phyloP scores from a whole-genome alignment of 2,888 invertebrate species.

The Xestia c-nigrum region DNA sequence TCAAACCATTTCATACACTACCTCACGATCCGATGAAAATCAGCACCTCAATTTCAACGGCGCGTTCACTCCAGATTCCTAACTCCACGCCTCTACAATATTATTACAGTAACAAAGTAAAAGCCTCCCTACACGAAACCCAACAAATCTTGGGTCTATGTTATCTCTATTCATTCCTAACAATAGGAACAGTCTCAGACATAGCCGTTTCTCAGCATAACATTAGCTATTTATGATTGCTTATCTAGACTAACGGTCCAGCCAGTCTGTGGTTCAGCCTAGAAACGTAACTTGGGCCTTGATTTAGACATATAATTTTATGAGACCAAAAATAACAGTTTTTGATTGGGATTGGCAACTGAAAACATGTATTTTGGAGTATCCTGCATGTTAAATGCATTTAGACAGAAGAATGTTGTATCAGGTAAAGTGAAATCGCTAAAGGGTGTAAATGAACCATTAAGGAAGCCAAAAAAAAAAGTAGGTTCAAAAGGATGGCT shows the following conservation, averaged over 20 bases:
- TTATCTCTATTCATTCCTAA: constrained; percentile 65
- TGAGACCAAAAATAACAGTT: constrained; percentile 40
- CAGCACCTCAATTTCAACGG: constrained; percentile 13
- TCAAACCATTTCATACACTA: background rate
- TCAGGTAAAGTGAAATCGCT: background rate
- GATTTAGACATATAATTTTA: constrained; percentile 65
- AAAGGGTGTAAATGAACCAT: too few relatives aligned
- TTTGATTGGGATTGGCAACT: constrained; percentile 5
- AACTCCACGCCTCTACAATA: constrained; percentile 50
- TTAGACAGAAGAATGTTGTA: background rate
- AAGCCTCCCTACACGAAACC: constrained; percentile 59
- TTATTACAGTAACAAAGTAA: constrained; percentile 60
- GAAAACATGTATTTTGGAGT: background rate
- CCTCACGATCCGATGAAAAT: constrained; percentile 39
- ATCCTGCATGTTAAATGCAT: background rate
- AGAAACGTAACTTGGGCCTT: constrained; percentile 61
- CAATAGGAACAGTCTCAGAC: constrained; percentile 65
- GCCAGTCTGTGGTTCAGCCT: constrained; percentile 58
- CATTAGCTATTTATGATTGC: constrained; percentile 69
- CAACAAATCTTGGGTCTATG: constrained; percentile 56
- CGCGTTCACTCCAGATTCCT: constrained; percentile 37
- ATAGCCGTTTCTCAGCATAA: constrained; percentile 65
- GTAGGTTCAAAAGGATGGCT: too few relatives aligned
- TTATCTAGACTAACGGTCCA: constrained; percentile 67
- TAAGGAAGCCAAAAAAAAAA: too few relatives aligned